Conservation (phyloP, 2,888 invertebrate genomes). For the Diloba caeruleocephala region DNA sequence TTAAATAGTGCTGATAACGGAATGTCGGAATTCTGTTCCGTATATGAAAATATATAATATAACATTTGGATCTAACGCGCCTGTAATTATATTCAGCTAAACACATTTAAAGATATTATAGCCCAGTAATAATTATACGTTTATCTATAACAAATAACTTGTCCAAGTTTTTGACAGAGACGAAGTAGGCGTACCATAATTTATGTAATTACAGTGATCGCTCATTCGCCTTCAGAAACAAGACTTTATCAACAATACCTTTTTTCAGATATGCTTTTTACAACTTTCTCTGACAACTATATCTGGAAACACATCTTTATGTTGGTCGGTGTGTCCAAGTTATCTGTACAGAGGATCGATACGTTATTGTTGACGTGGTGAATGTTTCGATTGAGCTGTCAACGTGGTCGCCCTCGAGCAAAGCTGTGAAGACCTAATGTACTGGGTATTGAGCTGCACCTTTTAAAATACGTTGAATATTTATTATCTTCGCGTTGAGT, state of each 20-base stretch:
- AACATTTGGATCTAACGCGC: background rate
- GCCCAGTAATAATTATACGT: background rate
- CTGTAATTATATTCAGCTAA: slow-evolving; percentile 3
- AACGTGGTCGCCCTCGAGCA: slow-evolving; percentile 42
- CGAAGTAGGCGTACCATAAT: slow-evolving; percentile 10
- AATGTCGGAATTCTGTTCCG: too few relatives aligned
- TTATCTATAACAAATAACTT: slow-evolving; percentile 24
- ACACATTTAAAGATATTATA: slow-evolving; percentile 5
- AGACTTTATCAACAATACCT: slow-evolving; percentile 16
- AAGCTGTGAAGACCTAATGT: slow-evolving; percentile 56
- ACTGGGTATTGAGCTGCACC: slow-evolving; percentile 56
- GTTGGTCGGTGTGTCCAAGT: slow-evolving; percentile 38
- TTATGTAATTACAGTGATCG: slow-evolving; percentile 34
- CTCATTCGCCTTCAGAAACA: slow-evolving; percentile 27
- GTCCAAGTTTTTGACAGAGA: slow-evolving; percentile 34
- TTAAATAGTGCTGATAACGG: too few relatives aligned
- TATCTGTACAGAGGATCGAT: slow-evolving; percentile 46
- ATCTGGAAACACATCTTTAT: slow-evolving; percentile 49
- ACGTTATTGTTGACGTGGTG: slow-evolving; percentile 60
- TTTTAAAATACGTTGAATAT: slow-evolving; percentile 57
- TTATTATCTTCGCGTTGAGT: slow-evolving; percentile 44
- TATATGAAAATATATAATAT: background rate
- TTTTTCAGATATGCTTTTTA: slow-evolving; percentile 28
- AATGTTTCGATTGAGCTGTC: slow-evolving; percentile 67
- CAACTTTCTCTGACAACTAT: slow-evolving; percentile 33